These are phyloP conservation scores for Halictus rubicundus DNA, from an alignment of 1,140 invertebrate species.

Conservation along the genomic window DNA sequence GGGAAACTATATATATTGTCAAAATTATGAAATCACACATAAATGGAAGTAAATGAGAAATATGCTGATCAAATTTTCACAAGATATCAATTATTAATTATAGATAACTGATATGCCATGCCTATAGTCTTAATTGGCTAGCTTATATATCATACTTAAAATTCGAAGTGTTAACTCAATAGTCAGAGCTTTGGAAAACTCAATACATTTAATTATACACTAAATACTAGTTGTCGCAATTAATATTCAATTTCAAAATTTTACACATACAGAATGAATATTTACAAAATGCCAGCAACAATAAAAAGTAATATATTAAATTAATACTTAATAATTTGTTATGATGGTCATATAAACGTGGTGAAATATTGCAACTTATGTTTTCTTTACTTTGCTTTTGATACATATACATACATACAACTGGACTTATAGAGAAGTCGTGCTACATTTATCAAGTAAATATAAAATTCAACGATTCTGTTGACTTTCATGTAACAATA, in stretches of 20 bases:
- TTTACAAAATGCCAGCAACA: constrained; percentile 66
- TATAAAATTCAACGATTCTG: constrained; percentile 47
- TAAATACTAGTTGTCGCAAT: constrained; percentile 50
- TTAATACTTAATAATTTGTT: constrained; percentile 53
- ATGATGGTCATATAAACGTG: constrained; percentile 33
- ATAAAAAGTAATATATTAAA: constrained; percentile 57
- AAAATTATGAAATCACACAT: constrained; percentile 44
- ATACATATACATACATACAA: constrained; percentile 46
- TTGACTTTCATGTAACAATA: background rate
- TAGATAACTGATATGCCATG: constrained; percentile 51
- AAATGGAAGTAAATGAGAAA: constrained; percentile 51
- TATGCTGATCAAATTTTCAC: constrained; percentile 42
- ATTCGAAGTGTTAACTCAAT: constrained; percentile 45
- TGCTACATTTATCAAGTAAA: constrained; percentile 50
- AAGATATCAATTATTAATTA: constrained; percentile 48
- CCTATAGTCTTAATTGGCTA: constrained; percentile 50
- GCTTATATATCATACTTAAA: constrained; percentile 50
- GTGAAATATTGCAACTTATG: constrained; percentile 19
- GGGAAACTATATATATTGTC: constrained; percentile 5
- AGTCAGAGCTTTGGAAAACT: constrained; percentile 50
- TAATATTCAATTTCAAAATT: constrained; percentile 55
- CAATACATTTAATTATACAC: constrained; percentile 39
- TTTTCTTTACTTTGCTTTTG: constrained; percentile 30
- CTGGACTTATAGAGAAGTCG: constrained; percentile 55
- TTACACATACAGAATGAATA: constrained; percentile 60